Conservation (phyloP, 2,888 invertebrate genomes). For the Dinocampus coccinellae region DNA sequence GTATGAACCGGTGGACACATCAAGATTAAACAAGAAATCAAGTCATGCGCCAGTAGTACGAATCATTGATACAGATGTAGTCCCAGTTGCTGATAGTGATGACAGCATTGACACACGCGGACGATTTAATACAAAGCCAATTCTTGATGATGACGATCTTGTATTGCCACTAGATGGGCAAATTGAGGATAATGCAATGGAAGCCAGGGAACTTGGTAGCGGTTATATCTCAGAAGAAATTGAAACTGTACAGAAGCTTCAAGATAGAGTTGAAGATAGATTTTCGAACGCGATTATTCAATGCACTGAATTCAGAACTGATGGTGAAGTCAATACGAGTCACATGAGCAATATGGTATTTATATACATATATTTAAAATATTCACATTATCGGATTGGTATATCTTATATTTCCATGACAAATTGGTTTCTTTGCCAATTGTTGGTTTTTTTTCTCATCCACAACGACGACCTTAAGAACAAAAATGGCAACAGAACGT, state of each 20-base stretch:
- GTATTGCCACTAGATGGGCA: constrained; percentile 67
- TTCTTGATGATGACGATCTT: constrained; percentile 68
- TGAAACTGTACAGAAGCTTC: constrained; percentile 72
- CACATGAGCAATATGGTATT: constrained; percentile 65
- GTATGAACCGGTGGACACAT: constrained; percentile 89
- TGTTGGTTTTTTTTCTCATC: background rate
- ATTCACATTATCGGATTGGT: constrained; percentile 14
- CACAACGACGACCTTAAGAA: background rate
- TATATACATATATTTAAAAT: background rate
- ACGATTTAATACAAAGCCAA: constrained; percentile 56
- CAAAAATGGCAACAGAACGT: background rate
- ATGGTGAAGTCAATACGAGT: constrained; percentile 74
- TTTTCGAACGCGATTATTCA: constrained; percentile 73
- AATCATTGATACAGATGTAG: constrained; percentile 70
- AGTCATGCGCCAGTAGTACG: constrained; percentile 64
- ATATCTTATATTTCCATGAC: background rate
- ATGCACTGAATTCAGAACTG: constrained; percentile 71
- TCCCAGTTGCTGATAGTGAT: constrained; percentile 67
- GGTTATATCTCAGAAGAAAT: constrained; percentile 69
- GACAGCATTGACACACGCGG: constrained; percentile 64
- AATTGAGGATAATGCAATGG: constrained; percentile 68
- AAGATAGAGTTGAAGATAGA: constrained; percentile 76
- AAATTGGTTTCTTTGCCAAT: background rate
- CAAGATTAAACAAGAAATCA: constrained; percentile 63
- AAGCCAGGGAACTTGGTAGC: constrained; percentile 61